Base-by-base conservation (phyloP, 2,113 vertebrate genomes). In the Miniopterus natalensis region DNA sequence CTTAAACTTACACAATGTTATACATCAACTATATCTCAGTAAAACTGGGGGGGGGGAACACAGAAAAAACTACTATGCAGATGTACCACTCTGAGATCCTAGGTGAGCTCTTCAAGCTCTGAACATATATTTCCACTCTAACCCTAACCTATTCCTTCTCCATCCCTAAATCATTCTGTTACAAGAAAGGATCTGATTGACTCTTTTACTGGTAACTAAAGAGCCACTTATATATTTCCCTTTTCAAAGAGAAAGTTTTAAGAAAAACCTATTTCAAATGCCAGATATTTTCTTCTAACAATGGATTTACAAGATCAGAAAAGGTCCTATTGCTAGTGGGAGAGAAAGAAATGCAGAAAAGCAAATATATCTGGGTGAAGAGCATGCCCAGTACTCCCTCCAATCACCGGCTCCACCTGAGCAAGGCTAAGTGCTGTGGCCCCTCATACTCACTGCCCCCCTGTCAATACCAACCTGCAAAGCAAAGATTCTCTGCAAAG, bases 401-500 rank as follows among this genome's bases (percentile, higher is more conserved):
- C 31, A 42, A 36, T n/a, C 42, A 29, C n/a, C 47, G 17, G 1
- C 4, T 61, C 53, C 13, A 31, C 10, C 20, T 3, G 29, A 65
- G 21, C 45, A 53, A 93, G 84, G 31, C 29, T 49, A 25, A n/a
- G 31, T 1, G 17, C 73, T 31, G 20, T 31, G 2, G 1, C n/a
- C 21, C 17, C 4, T 36, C 61, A 74, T 31, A 18, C 31, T 55
- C 21, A 20, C 59, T 8, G 23, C 0, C 45, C 20, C 53, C 78
- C 66, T 12, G 3, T 21, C 29, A 27, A 5, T 15, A 12, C 6
- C 25, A 42, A 85, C 80, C 42, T n/a, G 40, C 73, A 68, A 73
- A 51, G 51, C 70, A 79, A 87, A 94, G 59, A 66, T 57, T 57
- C 66, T 42, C 90, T 90, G 79, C 23, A 49, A 95, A 90, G 9